These are phyloP conservation scores for Clavelina lepadiformis DNA, from an alignment of 23 tunicate genomes.

Conservation along the genomic window DNA sequence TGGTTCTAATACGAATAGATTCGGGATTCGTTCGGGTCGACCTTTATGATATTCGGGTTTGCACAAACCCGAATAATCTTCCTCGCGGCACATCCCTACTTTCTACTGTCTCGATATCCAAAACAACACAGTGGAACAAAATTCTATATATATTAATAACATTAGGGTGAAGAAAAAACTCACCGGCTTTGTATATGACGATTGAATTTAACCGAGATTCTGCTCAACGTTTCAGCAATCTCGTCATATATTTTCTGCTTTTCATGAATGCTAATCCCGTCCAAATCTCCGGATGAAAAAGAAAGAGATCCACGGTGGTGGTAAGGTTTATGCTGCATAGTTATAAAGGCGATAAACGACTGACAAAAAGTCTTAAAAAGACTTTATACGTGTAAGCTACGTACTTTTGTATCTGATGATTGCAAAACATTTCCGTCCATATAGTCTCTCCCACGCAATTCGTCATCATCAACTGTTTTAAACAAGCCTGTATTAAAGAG, in stretches of 20 bases:
- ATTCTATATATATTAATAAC: not conserved
- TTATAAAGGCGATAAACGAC: no score
- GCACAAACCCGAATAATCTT: not conserved
- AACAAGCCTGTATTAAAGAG: no score
- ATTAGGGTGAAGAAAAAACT: conserved; percentile 6
- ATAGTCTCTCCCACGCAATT: no score
- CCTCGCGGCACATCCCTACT: not conserved
- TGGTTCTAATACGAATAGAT: no score
- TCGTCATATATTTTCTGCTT: conserved; percentile 41
- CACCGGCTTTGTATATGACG: conserved; percentile 42
- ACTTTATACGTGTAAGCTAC: no score
- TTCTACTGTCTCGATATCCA: no score
- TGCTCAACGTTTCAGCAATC: conserved; percentile 42
- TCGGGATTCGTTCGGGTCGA: not conserved
- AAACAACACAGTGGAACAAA: no score
- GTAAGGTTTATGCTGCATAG: conserved; percentile 3
- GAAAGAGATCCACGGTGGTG: conserved; percentile 68
- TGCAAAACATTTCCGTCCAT: no score
- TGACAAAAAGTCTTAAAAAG: no score
- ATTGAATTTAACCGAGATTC: conserved; percentile 28
- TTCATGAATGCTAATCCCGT: conserved; percentile 26
- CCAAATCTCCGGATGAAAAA: conserved; percentile 47
- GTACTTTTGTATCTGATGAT: no score
- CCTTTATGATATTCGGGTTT: not conserved
- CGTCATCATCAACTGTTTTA: no score